Evolutionary conservation across 2,113 vertebrate genomes (phyloP), one percentile per base, ranked within the genome.

Genomic region (Microtus montanus): DNA sequence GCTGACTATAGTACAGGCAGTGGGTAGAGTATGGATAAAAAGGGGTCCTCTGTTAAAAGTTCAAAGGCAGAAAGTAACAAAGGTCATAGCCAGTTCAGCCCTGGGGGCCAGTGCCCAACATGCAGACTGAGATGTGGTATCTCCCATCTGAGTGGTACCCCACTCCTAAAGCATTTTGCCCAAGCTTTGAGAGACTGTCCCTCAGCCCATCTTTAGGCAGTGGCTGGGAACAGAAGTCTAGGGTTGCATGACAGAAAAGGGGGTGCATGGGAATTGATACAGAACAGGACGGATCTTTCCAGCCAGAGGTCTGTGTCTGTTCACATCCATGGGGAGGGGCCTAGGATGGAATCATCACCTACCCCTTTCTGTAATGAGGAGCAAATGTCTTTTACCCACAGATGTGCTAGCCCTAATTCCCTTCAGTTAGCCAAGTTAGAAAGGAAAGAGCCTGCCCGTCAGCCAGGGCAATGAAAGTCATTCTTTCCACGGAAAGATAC

Each of bases 381-480:
- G 41, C 7, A 83, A 89, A 71, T 64, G 17, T 33, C 28, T 84
- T 78, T 90, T 86, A 89, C n/a, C 14, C 63, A 64, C 41, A 85
- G 41, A 20, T 13, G 3, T 38, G 77, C 15, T 44, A 90, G 77
- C 66, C 47, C 79, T 52, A 95, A 89, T 92, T 95, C 83, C 70
- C 44, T 75, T 91, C 33, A 84, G 58, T 79, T 89, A 89, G 79
- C 64, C 83, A 95, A 91, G 17, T 87, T 52, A 93, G 75, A 73
- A 44, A 91, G 33, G 58, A 77, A 94, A 93, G 38, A 92, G n/a
- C 47, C 17, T 92, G 28, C 74, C 75, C 54, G 33, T 58, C 14
- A 80, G 41, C 35, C n/a, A 93, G 79, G 70, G 54, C 52, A 93
- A 91, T 71, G 38, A 78, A 92, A 95, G 73, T 90, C 74, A 91